Conservation (phyloP, 2,888 invertebrate species). For the Andrena dorsata region DNA sequence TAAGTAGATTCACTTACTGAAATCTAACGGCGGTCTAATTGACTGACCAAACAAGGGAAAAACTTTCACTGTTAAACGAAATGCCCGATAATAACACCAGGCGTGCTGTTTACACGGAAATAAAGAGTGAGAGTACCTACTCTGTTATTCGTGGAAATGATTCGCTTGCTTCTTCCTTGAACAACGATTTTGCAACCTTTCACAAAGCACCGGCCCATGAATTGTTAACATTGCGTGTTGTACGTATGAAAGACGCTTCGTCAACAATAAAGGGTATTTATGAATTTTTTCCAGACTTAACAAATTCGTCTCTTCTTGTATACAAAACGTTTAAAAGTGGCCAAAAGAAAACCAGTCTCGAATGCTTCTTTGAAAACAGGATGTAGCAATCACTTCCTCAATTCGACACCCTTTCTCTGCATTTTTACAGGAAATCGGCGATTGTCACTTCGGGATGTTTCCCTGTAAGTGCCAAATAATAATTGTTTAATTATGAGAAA, state of each 20-base stretch:
- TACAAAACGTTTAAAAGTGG: too few species aligned
- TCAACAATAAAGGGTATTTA: not conserved
- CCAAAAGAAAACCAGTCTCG: too few species aligned
- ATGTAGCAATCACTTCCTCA: too few species aligned
- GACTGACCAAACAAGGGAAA: constrained; percentile 33
- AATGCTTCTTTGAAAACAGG: too few species aligned
- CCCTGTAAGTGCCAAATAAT: too few species aligned
- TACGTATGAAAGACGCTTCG: not conserved
- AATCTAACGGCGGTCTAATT: constrained; percentile 13
- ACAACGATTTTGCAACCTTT: constrained; percentile 52
- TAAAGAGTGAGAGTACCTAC: constrained; percentile 56
- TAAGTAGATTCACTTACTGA: constrained; percentile 30
- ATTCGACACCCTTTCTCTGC: too few species aligned
- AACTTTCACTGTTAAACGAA: constrained; percentile 68
- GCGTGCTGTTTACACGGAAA: constrained; percentile 46
- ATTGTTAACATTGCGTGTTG: not conserved
- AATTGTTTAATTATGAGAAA: too few species aligned
- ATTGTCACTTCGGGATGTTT: too few species aligned
- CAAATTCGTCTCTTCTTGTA: too few species aligned
- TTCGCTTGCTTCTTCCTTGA: constrained; percentile 34
- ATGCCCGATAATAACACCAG: constrained; percentile 53
- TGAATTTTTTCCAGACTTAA: not conserved
- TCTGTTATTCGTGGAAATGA: constrained; percentile 40
- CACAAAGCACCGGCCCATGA: constrained; percentile 8
- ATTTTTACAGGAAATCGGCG: too few species aligned